Evolutionary conservation across 2,113 vertebrate species (phyloP).

Genomic region (Poicephalus meyeri): DNA sequence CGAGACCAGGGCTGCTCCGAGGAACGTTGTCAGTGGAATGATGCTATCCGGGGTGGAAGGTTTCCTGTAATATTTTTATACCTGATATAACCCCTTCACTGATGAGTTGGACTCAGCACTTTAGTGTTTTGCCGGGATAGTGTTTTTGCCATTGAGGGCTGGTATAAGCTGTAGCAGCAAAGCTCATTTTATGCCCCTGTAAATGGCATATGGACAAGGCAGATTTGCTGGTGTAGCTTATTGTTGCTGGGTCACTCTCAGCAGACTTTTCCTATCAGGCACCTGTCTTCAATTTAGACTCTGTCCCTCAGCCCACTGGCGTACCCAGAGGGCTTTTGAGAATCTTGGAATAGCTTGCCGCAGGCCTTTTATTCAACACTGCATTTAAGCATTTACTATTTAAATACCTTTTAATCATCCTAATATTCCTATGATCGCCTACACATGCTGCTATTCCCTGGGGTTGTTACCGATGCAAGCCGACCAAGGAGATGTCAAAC

Average conservation of each 20-base stretch:
- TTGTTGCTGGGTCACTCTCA: neutral
- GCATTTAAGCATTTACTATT: slow-evolving; percentile 67
- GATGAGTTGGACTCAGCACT: neutral
- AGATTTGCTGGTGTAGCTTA: slow-evolving; percentile 9
- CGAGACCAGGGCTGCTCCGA: neutral
- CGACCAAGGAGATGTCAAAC: neutral
- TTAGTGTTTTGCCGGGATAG: neutral
- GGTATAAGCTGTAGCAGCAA: neutral
- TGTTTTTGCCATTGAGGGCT: neutral
- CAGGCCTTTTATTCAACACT: slow-evolving; percentile 45
- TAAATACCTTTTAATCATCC: slow-evolving; percentile 66
- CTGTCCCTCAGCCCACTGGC: neutral
- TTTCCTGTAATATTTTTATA: neutral
- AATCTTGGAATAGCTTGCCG: neutral
- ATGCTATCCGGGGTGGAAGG: fast-evolving
- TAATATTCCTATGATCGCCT: slow-evolving; percentile 48
- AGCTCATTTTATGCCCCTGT: slow-evolving; percentile 38
- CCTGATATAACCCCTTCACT: neutral
- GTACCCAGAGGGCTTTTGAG: neutral
- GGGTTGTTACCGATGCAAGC: neutral
- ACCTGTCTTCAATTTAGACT: neutral
- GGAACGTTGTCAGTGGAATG: neutral
- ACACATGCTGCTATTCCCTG: neutral
- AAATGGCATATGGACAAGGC: neutral
- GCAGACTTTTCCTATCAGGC: neutral